phyloP scores from a whole-genome alignment of 2,888 invertebrate species.

The Periphyllus acericola region DNA sequence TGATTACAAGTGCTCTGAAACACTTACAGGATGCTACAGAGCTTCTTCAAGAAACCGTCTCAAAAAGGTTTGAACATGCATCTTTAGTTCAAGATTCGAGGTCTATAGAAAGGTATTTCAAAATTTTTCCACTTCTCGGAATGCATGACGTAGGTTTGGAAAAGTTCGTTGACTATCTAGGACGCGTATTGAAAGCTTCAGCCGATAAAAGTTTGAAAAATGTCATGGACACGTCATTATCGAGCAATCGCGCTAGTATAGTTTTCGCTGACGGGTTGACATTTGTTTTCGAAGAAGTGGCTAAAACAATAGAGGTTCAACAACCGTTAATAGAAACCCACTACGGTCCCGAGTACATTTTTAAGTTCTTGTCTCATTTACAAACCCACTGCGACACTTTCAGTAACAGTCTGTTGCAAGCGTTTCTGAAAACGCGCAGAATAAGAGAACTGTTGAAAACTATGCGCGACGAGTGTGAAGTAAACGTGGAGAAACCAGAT shows the following conservation, averaged over 20 bases:
- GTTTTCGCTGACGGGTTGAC: constrained; percentile 88
- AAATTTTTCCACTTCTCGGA: constrained; percentile 94
- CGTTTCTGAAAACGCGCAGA: constrained; percentile 79
- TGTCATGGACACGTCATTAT: constrained; percentile 32
- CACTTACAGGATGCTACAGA: constrained; percentile 80
- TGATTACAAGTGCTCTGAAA: constrained; percentile 77
- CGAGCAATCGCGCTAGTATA: constrained; percentile 75
- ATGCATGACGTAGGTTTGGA: constrained; percentile 90
- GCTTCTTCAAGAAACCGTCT: constrained; percentile 77
- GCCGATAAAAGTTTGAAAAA: constrained; percentile 34
- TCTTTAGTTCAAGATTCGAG: constrained; percentile 87
- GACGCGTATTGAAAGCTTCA: constrained; percentile 74
- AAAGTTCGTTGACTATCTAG: constrained; percentile 87
- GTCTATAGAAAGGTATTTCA: constrained; percentile 93
- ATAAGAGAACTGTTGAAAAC: constrained; percentile 63
- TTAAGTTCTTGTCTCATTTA: constrained; percentile 77
- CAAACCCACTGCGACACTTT: constrained; percentile 81
- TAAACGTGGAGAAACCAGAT: constrained; percentile 73
- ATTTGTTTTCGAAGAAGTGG: constrained; percentile 85
- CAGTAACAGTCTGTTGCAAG: constrained; percentile 70
- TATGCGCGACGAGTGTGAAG: constrained; percentile 58
- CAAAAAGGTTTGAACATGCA: constrained; percentile 89
- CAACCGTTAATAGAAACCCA: constrained; percentile 90
- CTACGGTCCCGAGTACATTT: constrained; percentile 82
- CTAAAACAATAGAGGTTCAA: constrained; percentile 84